Percentiles rank a stretch among this genome's conserved stretches.
These are phyloP conservation scores for Adelosebastes latens DNA, from an alignment of 2,797 vertebrate species.

Conservation along the genomic window DNA sequence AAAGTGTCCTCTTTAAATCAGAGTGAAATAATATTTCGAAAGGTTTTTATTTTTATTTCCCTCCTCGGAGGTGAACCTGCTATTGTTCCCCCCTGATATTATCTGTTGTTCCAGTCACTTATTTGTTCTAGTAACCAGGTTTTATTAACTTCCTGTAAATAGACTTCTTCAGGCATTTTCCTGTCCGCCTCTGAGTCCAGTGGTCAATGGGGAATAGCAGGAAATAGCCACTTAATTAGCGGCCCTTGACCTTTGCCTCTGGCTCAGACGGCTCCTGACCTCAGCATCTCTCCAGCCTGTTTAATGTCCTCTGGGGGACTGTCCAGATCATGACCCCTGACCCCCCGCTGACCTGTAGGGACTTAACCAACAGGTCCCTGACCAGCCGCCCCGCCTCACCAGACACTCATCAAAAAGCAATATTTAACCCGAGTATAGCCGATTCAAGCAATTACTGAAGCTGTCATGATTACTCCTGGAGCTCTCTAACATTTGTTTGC, in stretches of 20 bases:
- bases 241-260: slow-evolving; percentile 78
- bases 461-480: background rate
- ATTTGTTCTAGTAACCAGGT: slow-evolving; percentile 3
- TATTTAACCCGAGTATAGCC: slow-evolving; percentile 23
- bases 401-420: slow-evolving; percentile 54
- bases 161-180: slow-evolving; percentile 24
- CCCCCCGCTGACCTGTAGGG: slow-evolving; percentile 56
- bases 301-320: slow-evolving; percentile 82
- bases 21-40: background rate
- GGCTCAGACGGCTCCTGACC: slow-evolving; percentile 70
- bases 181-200: slow-evolving; percentile 40
- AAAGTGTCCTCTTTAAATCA: background rate
- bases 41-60: background rate
- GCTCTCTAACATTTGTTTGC: slow-evolving; percentile 27
- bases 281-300: slow-evolving; percentile 58
- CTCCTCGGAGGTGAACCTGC: background rate
- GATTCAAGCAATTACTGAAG: slow-evolving; percentile 27
- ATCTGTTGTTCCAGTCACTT: background rate
- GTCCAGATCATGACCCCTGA: slow-evolving; percentile 70
- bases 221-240: slow-evolving; percentile 83
- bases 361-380: slow-evolving; percentile 68
- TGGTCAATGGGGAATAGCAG: slow-evolving; percentile 77
- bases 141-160: slow-evolving; percentile 51
- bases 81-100: background rate
- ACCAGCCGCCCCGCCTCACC: slow-evolving; percentile 39